Evolutionary conservation across 2,113 vertebrate species (phyloP).

Genomic region (Semicossyphus pulcher): DNA sequence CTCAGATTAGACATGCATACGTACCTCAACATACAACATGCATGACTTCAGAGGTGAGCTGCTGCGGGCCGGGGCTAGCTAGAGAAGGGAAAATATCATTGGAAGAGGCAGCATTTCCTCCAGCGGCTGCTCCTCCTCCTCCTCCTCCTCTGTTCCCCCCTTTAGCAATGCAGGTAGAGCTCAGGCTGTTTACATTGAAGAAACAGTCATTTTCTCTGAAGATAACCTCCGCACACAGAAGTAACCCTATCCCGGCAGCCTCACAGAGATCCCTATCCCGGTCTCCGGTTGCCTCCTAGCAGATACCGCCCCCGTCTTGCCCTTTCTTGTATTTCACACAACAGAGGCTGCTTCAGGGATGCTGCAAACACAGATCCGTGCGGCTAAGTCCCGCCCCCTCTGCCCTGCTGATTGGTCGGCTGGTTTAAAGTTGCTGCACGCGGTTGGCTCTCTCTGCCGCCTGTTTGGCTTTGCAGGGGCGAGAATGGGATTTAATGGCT

Average conservation of each 20-base stretch:
- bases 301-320: conserved; percentile 58
- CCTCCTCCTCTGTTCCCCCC: conserved; percentile 57
- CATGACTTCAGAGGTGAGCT: conserved; percentile 60
- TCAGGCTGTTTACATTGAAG: conserved; percentile 73
- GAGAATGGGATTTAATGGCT: conserved; percentile 81
- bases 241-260: conserved; percentile 44
- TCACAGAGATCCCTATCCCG: conserved; percentile 40
- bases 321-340: conserved; percentile 78
- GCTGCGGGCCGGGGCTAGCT: conserved; percentile 46
- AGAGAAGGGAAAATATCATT: conserved; percentile 58
- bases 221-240: conserved; percentile 44
- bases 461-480: conserved; percentile 79
- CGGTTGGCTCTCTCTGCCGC: conserved; percentile 72
- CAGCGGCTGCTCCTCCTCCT: conserved; percentile 57
- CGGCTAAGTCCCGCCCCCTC: conserved; percentile 67
- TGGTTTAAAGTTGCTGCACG: conserved; percentile 36
- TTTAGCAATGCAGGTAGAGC: conserved; percentile 73
- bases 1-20: conserved; percentile 67
- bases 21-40: conserved; percentile 73
- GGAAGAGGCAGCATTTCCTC: conserved; percentile 70
- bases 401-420: conserved; percentile 73
- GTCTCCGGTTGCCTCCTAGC: conserved; percentile 43
- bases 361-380: conserved; percentile 79
- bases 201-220: conserved; percentile 65
- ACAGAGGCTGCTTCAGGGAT: conserved; percentile 78